Percentiles rank a stretch among this genome's conserved stretches.
Conservation (phyloP, 1,140 invertebrate species). For the Calycopis cecrops region DNA sequence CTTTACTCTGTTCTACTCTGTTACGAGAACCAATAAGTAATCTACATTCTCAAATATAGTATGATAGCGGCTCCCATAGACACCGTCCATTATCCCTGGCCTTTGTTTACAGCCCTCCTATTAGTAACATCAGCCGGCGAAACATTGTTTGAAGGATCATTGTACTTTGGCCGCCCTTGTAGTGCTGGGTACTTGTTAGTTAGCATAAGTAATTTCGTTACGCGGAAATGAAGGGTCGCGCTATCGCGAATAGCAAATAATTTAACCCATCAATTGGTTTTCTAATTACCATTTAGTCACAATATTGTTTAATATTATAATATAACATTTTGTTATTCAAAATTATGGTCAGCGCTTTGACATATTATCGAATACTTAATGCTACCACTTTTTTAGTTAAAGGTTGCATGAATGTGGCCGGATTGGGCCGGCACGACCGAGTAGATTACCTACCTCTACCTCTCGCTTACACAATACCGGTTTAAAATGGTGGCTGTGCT, state of each 20-base stretch:
- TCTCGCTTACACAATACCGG: no score
- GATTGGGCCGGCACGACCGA: no score
- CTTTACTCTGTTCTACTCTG: constrained; percentile 40
- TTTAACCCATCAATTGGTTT: constrained; percentile 55
- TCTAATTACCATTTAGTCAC: constrained; percentile 39
- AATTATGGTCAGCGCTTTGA: background rate
- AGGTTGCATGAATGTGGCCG: no score
- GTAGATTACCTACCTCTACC: no score
- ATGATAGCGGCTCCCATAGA: constrained; percentile 42
- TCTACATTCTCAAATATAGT: constrained; percentile 65
- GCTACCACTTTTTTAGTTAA: no score
- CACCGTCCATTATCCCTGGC: constrained; percentile 36
- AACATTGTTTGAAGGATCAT: constrained; percentile 25
- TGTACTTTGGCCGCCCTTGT: constrained; percentile 32
- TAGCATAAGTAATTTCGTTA: constrained; percentile 66
- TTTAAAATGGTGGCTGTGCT: no score
- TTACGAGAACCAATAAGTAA: constrained; percentile 61
- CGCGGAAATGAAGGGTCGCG: constrained; percentile 56
- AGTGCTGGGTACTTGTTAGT: constrained; percentile 43
- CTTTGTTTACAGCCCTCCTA: constrained; percentile 30
- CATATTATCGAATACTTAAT: background rate
- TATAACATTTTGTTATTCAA: no score
- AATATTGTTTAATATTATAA: background rate
- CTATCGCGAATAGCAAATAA: constrained; percentile 59
- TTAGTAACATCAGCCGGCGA: constrained; percentile 10